Evolutionary conservation across 2,888 invertebrate species (phyloP).

Genomic region (Lepidonotus clava): DNA sequence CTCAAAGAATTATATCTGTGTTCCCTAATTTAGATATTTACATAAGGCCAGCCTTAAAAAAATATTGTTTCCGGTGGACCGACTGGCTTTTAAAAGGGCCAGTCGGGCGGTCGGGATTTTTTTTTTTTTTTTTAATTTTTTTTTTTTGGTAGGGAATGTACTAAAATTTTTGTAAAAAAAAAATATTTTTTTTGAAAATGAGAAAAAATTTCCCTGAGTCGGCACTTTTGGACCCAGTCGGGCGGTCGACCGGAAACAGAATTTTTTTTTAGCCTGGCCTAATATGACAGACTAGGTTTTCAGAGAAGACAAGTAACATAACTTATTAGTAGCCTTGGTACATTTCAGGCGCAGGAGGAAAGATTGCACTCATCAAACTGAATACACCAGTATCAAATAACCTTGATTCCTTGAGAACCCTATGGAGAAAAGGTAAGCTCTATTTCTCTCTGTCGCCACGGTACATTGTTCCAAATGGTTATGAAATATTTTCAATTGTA

Average conservation of each 20-base stretch:
- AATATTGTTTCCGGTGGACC: no score
- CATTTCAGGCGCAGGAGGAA: constrained; percentile 33
- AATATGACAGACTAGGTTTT: background rate
- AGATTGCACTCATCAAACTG: constrained; percentile 42
- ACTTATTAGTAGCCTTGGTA: background rate
- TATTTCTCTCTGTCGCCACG: background rate
- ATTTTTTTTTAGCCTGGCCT: background rate
- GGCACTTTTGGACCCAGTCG: background rate
- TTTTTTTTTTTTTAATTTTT: no score
- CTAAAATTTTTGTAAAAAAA: background rate
- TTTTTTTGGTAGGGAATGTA: no score
- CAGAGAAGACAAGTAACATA: background rate
- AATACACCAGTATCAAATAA: constrained; percentile 28
- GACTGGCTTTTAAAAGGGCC: no score
- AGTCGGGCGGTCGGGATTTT: no score
- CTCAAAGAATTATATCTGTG: no score
- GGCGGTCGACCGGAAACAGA: no score
- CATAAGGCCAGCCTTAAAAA: no score
- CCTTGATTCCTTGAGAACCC: background rate
- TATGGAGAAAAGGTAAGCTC: constrained; percentile 48
- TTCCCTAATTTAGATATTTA: no score
- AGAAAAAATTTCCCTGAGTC: background rate
- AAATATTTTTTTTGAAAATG: background rate
- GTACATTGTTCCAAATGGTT: background rate
- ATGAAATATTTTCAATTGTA: background rate